Conservation (phyloP, 1,140 invertebrate genomes). For the Anagrus nilaparvatae region DNA sequence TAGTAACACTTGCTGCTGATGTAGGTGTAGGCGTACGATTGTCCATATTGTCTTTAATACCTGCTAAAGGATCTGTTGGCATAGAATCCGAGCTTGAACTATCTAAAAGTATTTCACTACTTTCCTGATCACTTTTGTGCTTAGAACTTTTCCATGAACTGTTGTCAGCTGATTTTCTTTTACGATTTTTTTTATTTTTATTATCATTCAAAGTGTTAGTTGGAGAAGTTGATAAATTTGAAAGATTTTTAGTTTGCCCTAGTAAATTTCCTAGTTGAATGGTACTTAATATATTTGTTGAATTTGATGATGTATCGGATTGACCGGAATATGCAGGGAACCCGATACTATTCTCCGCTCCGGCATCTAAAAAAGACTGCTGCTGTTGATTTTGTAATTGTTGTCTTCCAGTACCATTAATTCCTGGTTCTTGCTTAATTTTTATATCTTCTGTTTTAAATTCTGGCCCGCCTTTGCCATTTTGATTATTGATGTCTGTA, state of each 20-base stretch:
- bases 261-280: slow-evolving; percentile 7
- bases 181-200: slow-evolving; percentile 38
- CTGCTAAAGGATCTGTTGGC: slow-evolving; percentile 46
- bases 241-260: slow-evolving; percentile 4
- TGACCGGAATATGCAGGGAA: slow-evolving; percentile 44
- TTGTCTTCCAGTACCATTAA: slow-evolving; percentile 33
- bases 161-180: slow-evolving; percentile 38
- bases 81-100: slow-evolving; percentile 58
- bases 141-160: slow-evolving; percentile 45
- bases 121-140: slow-evolving; percentile 38
- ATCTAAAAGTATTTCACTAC: slow-evolving; percentile 45
- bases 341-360: slow-evolving; percentile 45
- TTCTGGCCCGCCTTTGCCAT: slow-evolving; percentile 37
- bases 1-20: slow-evolving; percentile 47
- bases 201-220: too few species aligned
- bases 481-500: slow-evolving; percentile 33
- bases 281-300: too few species aligned
- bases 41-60: slow-evolving; percentile 43
- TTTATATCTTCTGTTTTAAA: slow-evolving; percentile 43
- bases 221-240: neutral
- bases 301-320: slow-evolving; percentile 37
- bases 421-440: slow-evolving; percentile 44
- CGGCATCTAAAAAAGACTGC: slow-evolving; percentile 46
- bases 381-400: slow-evolving; percentile 30
- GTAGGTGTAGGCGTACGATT: slow-evolving; percentile 43